These are phyloP conservation scores for Drosophila watanabei DNA, from an alignment of 1,140 invertebrate genomes.

Conservation along the genomic window DNA sequence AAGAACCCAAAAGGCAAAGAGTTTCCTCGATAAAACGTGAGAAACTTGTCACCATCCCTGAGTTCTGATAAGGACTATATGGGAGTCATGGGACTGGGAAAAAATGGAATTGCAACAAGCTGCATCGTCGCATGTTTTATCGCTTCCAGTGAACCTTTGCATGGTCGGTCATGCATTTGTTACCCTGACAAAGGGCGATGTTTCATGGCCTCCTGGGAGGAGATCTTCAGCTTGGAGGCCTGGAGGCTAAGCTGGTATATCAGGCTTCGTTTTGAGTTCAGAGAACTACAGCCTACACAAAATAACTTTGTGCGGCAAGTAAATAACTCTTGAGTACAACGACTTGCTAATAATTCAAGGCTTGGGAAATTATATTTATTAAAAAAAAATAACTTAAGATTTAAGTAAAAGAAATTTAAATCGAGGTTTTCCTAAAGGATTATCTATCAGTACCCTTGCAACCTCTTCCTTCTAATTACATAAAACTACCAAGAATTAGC, in stretches of 20 bases:
- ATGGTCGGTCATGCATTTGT: constrained; percentile 45
- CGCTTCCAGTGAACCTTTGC: constrained; percentile 72
- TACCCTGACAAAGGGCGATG: constrained; percentile 47
- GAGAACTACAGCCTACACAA: constrained; percentile 11
- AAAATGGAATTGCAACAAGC: constrained; percentile 62
- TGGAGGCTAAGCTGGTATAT: constrained; percentile 10
- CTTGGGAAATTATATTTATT: neutral
- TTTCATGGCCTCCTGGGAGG: constrained; percentile 50
- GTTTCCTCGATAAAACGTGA: constrained; percentile 65
- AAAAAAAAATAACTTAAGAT: neutral
- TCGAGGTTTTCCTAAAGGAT: neutral
- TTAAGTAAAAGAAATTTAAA: neutral
- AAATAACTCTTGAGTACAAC: constrained; percentile 5
- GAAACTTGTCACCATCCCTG: constrained; percentile 63
- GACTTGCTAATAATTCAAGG: neutral
- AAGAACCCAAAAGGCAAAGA: constrained; percentile 13
- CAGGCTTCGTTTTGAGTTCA: neutral
- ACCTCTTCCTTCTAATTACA: constrained; percentile 32
- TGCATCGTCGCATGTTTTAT: constrained; percentile 53
- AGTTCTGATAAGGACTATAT: constrained; percentile 61
- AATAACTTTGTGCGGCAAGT: neutral
- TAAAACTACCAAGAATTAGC: too few species aligned
- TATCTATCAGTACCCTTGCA: neutral
- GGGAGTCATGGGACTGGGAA: constrained; percentile 23
- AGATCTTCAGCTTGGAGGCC: constrained; percentile 3